These are phyloP conservation scores for Branchipolynoe longqiensis DNA, from an alignment of 2,888 invertebrate species.

Conservation along the genomic window DNA sequence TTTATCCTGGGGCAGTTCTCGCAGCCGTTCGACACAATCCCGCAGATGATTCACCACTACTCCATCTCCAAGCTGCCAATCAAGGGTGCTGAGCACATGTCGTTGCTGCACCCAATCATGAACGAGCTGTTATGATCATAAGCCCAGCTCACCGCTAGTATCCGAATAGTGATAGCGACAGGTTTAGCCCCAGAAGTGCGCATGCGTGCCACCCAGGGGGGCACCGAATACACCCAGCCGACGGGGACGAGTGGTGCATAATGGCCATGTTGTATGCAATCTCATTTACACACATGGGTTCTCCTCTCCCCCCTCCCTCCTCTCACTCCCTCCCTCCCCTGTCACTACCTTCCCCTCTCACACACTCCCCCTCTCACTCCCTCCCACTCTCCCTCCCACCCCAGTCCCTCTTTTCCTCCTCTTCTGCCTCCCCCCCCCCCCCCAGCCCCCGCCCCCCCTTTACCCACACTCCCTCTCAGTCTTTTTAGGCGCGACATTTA, in stretches of 20 bases:
- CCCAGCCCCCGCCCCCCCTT: too few relatives aligned
- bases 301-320: neutral
- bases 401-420: too few relatives aligned
- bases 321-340: neutral
- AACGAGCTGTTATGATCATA: conserved; percentile 68
- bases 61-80: conserved; percentile 96
- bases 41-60: conserved; percentile 97
- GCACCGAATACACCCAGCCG: neutral
- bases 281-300: conserved; percentile 36
- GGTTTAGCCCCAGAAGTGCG: neutral
- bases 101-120: conserved; percentile 91
- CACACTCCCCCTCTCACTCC: too few relatives aligned
- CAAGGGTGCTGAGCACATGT: conserved; percentile 97
- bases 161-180: neutral
- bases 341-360: too few relatives aligned
- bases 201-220: neutral
- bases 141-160: conserved; percentile 13
- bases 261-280: conserved; percentile 10
- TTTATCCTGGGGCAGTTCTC: conserved; percentile 96
- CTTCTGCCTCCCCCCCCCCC: too few relatives aligned
- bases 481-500: too few relatives aligned
- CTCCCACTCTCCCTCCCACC: too few relatives aligned
- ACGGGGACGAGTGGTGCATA: neutral
- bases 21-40: conserved; percentile 94
- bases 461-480: too few relatives aligned